Conservation (phyloP, 2,888 invertebrate genomes). For the Thymelicus acteon region DNA sequence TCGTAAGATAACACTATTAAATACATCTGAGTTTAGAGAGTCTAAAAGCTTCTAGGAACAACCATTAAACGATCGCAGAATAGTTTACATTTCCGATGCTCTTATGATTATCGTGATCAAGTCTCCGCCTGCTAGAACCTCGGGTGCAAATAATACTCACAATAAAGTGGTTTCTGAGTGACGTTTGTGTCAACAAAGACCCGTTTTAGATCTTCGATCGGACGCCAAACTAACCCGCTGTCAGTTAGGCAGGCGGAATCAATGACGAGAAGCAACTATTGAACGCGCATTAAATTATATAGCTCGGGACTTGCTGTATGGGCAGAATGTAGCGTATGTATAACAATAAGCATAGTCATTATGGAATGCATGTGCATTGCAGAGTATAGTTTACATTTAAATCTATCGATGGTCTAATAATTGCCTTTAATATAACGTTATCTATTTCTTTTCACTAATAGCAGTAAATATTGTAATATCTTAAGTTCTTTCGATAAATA, state of each 20-base stretch:
- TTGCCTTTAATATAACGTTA: too few species aligned
- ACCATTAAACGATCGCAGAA: neutral
- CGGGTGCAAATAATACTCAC: constrained; percentile 45
- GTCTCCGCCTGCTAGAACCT: neutral
- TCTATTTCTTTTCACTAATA: too few species aligned
- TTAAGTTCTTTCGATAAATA: too few species aligned
- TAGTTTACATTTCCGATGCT: neutral
- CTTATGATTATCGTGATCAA: neutral
- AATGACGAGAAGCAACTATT: constrained; percentile 33
- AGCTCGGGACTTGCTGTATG: constrained; percentile 31
- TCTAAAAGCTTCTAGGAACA: too few species aligned
- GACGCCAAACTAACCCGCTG: constrained; percentile 58
- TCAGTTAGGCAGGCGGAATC: constrained; percentile 26
- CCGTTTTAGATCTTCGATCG: constrained; percentile 66
- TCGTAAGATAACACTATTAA: too few species aligned
- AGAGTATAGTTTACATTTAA: neutral
- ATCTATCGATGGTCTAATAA: too few species aligned
- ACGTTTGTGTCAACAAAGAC: constrained; percentile 59
- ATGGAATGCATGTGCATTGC: neutral
- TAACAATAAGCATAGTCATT: neutral
- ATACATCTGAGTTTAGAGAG: too few species aligned
- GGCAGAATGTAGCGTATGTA: neutral
- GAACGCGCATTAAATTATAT: constrained; percentile 32
- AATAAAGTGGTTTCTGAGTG: constrained; percentile 53
- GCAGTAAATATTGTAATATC: too few species aligned